Conservation (phyloP, 2,888 invertebrate genomes). For the Hipparchia semele region DNA sequence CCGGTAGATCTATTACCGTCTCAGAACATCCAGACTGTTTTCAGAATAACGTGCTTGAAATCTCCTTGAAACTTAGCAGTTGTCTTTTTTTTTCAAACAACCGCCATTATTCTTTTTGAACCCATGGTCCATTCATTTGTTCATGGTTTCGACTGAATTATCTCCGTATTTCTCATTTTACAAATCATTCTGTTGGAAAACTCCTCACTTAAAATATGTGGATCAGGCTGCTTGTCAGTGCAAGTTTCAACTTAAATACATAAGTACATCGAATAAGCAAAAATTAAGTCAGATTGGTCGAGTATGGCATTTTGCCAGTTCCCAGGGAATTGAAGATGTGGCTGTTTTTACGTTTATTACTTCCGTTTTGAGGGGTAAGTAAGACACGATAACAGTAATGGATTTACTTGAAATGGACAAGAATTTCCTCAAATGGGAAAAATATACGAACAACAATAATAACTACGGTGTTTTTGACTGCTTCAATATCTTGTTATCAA, state of each 20-base stretch:
- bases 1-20: too few relatives aligned
- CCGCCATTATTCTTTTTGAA: too few relatives aligned
- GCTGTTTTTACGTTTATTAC: conserved; percentile 27
- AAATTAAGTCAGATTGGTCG: conserved; percentile 26
- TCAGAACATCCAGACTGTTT: too few relatives aligned
- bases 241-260: neutral
- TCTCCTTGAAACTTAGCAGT: too few relatives aligned
- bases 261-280: conserved; percentile 31
- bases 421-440: conserved; percentile 5
- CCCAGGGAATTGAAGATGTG: conserved; percentile 30
- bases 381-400: conserved; percentile 20
- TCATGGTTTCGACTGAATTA: too few relatives aligned
- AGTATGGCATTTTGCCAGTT: conserved; percentile 32
- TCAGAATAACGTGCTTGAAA: too few relatives aligned
- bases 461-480: neutral
- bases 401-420: conserved; percentile 11
- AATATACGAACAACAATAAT: neutral
- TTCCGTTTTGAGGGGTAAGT: conserved; percentile 27
- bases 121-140: too few relatives aligned
- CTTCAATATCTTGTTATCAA: neutral
- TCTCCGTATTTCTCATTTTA: too few relatives aligned
- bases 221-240: too few relatives aligned
- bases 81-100: too few relatives aligned
- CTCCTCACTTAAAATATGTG: neutral
- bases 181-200: neutral